A percentile compares a stretch with the other conserved stretches of the same genome.
phyloP scores from a whole-genome alignment of 2,888 invertebrate species.

The Drosophila lacicola region DNA sequence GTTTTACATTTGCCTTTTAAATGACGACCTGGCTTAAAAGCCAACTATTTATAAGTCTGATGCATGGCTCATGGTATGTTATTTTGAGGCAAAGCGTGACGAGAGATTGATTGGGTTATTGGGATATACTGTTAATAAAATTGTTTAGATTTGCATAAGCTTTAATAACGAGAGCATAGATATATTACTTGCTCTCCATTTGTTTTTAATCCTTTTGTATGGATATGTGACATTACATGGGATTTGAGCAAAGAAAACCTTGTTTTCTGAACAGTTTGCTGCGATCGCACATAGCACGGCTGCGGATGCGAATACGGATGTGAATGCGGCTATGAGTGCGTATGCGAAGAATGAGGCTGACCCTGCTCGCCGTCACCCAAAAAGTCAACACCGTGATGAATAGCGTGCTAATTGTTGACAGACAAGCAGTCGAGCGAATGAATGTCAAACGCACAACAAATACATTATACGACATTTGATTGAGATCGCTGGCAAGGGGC shows the following conservation, averaged over 20 bases:
- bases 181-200: not conserved
- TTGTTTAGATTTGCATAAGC: not conserved
- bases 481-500: slow-evolving; percentile 62
- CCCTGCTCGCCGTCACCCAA: slow-evolving; percentile 40
- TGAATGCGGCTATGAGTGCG: slow-evolving; percentile 13
- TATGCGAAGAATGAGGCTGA: slow-evolving; percentile 37
- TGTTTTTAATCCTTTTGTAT: not conserved
- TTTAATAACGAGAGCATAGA: not conserved
- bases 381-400: slow-evolving; percentile 78
- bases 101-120: slow-evolving; percentile 34
- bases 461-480: slow-evolving; percentile 59
- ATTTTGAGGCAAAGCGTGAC: slow-evolving; percentile 10
- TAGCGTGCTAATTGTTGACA: slow-evolving; percentile 85
- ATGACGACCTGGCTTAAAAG: slow-evolving; percentile 36
- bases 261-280: slow-evolving; percentile 42
- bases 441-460: slow-evolving; percentile 77
- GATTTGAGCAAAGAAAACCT: slow-evolving; percentile 37
- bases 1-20: slow-evolving; percentile 68
- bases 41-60: slow-evolving; percentile 22
- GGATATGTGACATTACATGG: slow-evolving; percentile 16
- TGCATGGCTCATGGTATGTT: slow-evolving; percentile 8
- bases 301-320: slow-evolving; percentile 18
- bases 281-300: slow-evolving; percentile 12
- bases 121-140: slow-evolving; percentile 4
- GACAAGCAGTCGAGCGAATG: slow-evolving; percentile 74